These are phyloP conservation scores for Orchesellides sinensis DNA, from an alignment of 2,888 invertebrate genomes.

Conservation along the genomic window DNA sequence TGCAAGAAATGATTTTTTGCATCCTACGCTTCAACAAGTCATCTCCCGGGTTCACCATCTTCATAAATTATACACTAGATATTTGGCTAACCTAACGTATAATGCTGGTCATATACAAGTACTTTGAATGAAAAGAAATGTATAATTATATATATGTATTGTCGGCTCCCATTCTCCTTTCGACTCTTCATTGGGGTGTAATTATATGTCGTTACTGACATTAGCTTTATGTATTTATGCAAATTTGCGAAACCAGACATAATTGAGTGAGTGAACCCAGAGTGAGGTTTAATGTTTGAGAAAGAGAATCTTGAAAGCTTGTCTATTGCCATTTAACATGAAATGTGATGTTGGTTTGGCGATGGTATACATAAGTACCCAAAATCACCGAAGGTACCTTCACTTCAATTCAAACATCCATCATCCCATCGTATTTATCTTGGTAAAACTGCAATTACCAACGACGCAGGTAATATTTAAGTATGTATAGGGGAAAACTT, in stretches of 20 bases:
- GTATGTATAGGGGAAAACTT: too few species aligned
- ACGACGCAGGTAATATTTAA: constrained; percentile 16
- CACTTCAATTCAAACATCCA: not conserved
- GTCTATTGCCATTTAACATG: not conserved
- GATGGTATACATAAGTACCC: not conserved
- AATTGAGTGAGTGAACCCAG: constrained; percentile 58
- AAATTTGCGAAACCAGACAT: constrained; percentile 44
- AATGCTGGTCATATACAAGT: not conserved
- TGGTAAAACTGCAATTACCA: constrained; percentile 4
- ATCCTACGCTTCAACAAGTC: not conserved
- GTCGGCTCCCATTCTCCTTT: not conserved
- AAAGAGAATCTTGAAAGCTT: not conserved
- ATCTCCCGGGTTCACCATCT: too few species aligned
- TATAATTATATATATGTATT: not conserved
- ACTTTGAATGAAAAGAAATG: not conserved
- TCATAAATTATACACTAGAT: too few species aligned
- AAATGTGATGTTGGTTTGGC: not conserved
- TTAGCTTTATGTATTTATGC: constrained; percentile 48
- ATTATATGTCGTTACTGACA: constrained; percentile 33
- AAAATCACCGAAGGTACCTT: constrained; percentile 3
- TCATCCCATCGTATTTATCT: not conserved
- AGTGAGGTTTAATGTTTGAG: not conserved
- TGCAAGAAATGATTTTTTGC: not conserved
- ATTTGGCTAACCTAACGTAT: too few species aligned
- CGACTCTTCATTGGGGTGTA: constrained; percentile 13